Base-by-base conservation (phyloP, 2,888 invertebrate genomes). In the Hydroisotoma schaefferi region DNA sequence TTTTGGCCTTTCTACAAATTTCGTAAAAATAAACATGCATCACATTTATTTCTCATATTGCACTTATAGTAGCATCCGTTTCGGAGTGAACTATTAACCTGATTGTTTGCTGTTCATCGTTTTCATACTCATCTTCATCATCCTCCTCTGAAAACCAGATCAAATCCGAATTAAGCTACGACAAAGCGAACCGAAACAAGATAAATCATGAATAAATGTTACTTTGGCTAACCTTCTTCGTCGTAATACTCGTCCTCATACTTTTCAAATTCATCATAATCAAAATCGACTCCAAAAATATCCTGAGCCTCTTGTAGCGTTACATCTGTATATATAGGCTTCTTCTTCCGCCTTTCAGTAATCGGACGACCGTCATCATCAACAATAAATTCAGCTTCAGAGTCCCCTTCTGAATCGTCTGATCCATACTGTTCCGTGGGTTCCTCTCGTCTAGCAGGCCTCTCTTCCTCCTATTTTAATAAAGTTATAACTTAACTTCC, bases 211-310 rank as follows among this genome's bases (percentile, higher is more conserved):
- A 8, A 15, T 40, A 40, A 40, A 40, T 20, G 15, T 33, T 33
- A 33, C 33, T 33, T 33, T n/a, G n/a, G n/a, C n/a, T n/a, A n/a
- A 49, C 49, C 49, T 28, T 89, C 89, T 52, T 89, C 88, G 56
- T 87, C 87, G 73, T 91, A 88, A 64, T 89, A 89, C 68, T 91
- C 91, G 55, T 90, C 89, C 5, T 87, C 90, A 74, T 89, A 90
- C 74, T 90, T 90, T 55, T 87, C 86, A 77, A 93, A 90, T 70
- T 93, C 92, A 61, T 91, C 91, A 75, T 88, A 93, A 75, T 93
- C 95, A 78, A 98, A 97, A 77, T 98, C 98, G n/a, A 97, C 94
- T 27, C 98, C 99, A 76, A 99, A 99, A 69, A 98, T 94, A 76
- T 99, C 98, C 77, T 97, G 95, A 55, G 98, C 99, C 77, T 98